Evolutionary conservation across 2,888 invertebrate genomes (phyloP), one percentile per base, ranked within the genome.

Genomic region (Bellardia bayeri): DNA sequence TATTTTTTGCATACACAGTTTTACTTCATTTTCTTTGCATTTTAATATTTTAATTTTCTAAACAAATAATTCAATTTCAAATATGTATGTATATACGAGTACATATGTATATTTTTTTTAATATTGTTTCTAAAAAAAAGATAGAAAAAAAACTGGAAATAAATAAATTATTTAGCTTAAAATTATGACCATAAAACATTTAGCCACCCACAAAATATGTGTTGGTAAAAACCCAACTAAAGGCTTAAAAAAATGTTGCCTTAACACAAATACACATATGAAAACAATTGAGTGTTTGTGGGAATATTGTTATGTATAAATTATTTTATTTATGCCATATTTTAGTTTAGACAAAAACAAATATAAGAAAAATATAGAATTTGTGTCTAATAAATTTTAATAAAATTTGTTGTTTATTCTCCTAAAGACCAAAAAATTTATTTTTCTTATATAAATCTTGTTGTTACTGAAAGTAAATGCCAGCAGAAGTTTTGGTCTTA

Each of bases 101-200:
- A 23, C 1, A 1, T 23, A 23, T 23, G 23, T 23, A 23, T 23
- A 14, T 64, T 76, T 14, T 14, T 37, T 71, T 23, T 61, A 51
- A 58, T 69, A 13, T 79, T 58, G 11, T 51, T 51, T 14, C 51
- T 5, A n/a, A 3, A 51, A 13, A 51, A 56, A 16, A 51, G 3
- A n/a, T 16, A 40, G 4, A 54, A 33, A 76, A 40, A 56, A 58
- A 58, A 56, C 16, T 45, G 16, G 16, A 42, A 30, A 51, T 61
- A 69, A 84, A 71, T 72, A 78, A 84, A 42, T 49, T 68, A 75
- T 80, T 69, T 80, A 68, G 63, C 56, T 74, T 79, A 68, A 75
- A 85, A 75, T 74, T 68, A 74, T 68, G 68, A 37, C 58, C 72
- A 72, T 61, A 68, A 74, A 68, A 49, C 30, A 75, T 84, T 79